Base-by-base conservation (phyloP, 2,888 invertebrate genomes). In the Drosophila incognita region DNA sequence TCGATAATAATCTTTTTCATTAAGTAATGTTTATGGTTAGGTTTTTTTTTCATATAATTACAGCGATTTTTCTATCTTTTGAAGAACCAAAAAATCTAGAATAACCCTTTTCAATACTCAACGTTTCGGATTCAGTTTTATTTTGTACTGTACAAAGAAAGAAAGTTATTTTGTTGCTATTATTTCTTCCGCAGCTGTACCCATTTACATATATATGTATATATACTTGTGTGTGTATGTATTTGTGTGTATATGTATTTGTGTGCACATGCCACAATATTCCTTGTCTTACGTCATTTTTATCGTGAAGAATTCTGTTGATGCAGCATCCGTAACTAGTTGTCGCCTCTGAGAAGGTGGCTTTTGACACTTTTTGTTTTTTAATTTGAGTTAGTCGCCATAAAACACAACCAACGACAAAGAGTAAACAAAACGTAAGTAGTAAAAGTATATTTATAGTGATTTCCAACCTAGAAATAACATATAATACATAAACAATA, bases 251-350 rank as follows among this genome's bases (percentile, higher is more conserved):
- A 10, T 11, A 29, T 27, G 36, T 61, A 21, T n/a, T 15, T 51
- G 13, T 56, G 46, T 48, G 38, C 42, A 13, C 15, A 29, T 27
- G 36, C 58, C 29, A 63, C 57, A 63, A 58, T 66, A 46, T 27
- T 52, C 49, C 58, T 61, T 36, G 65, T 13, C 66, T 80, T 71
- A 79, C 79, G 76, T 82, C 82, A 79, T 79, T 36, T 46, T 36
- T 58, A 70, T 62, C 49, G 65, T 66, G 79, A 51, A 69, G 57
- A 49, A 61, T 62, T 59, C 8, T 27, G 60, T 46, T 60, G 66
- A 38, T 24, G 46, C 21, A 46, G 46, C 21, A 5, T 42, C 42
- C 42, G 42, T 11, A 21, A 21, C 21, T 42, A 21, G 27, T 24
- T 8, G 15, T 46, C 8, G 15, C 2, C 21, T 21, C 21, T 21